These are phyloP conservation scores for Catostomus latipinnis DNA, from an alignment of 2,797 vertebrate genomes.

Conservation along the genomic window DNA sequence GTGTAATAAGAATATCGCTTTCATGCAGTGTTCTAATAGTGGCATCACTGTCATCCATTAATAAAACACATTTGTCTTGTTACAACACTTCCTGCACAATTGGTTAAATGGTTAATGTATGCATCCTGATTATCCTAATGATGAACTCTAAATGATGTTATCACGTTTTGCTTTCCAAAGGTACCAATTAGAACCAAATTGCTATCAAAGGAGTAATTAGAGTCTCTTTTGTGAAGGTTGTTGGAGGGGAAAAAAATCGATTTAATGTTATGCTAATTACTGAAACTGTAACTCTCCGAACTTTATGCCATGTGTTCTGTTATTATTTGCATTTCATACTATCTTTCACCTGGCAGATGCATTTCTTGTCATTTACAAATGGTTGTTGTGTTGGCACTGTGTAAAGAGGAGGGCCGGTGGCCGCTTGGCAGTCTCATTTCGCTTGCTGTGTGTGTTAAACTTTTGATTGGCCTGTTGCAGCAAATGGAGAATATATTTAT, in stretches of 20 bases:
- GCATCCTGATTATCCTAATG: conserved; percentile 11
- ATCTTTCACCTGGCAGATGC: conserved; percentile 12
- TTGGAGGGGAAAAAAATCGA: conserved; percentile 4
- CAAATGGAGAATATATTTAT: conserved; percentile 42
- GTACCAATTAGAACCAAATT: conserved; percentile 28
- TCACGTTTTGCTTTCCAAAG: conserved; percentile 24
- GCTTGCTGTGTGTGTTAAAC: conserved; percentile 42
- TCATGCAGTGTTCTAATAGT: background rate
- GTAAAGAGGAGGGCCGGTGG: conserved; percentile 68
- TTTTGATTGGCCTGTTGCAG: conserved; percentile 60
- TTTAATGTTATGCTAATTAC: conserved; percentile 23
- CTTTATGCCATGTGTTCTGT: background rate
- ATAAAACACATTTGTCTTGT: conserved; percentile 7
- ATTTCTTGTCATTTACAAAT: background rate
- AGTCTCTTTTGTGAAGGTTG: conserved; percentile 24
- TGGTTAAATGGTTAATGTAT: background rate
- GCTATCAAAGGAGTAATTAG: conserved; percentile 21
- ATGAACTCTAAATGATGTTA: conserved; percentile 28
- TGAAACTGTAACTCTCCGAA: conserved; percentile 34
- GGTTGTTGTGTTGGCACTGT: conserved; percentile 66
- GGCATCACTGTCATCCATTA: background rate
- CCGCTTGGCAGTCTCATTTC: conserved; percentile 29
- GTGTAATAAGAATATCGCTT: background rate
- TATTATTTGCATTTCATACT: conserved; percentile 1
- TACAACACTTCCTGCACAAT: background rate